Conservation (phyloP, 2,113 vertebrate genomes). For the Telmatochromis brachygnathus region DNA sequence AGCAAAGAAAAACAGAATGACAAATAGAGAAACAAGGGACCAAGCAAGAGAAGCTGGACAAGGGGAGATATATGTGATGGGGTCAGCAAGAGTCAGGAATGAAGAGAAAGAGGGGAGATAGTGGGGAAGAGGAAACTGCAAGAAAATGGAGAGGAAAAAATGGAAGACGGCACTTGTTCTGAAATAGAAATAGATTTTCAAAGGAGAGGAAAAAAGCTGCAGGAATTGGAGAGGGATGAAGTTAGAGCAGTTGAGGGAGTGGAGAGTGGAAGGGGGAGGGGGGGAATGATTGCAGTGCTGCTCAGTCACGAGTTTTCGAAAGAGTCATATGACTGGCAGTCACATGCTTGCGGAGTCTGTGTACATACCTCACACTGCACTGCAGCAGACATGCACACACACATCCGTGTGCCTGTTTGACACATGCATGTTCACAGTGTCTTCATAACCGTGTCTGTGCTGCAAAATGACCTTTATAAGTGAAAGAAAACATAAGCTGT, state of each 20-base stretch:
- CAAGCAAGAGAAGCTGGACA: background rate
- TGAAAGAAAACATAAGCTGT: background rate
- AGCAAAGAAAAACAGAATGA: background rate
- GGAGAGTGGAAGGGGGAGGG: background rate
- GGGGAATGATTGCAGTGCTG: slow-evolving; percentile 69
- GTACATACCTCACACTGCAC: slow-evolving; percentile 63
- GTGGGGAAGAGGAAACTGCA: background rate
- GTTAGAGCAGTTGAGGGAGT: background rate
- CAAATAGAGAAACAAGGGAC: slow-evolving; percentile 4
- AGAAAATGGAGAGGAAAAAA: background rate
- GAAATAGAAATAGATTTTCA: background rate
- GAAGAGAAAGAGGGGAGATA: background rate
- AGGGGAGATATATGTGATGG: background rate
- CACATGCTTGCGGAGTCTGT: slow-evolving; percentile 79
- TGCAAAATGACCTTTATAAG: background rate
- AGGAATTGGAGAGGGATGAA: background rate
- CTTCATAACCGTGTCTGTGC: background rate
- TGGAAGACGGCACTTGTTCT: background rate
- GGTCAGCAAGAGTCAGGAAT: background rate
- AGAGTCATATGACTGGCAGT: slow-evolving; percentile 81
- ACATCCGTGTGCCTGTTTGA: background rate
- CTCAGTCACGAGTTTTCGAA: slow-evolving; percentile 78
- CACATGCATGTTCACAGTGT: background rate
- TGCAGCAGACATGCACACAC: slow-evolving; percentile 12
- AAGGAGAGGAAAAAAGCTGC: background rate